Evolutionary conservation across 2,113 vertebrate genomes (phyloP).

Genomic region (Triplophysa siluroides): DNA sequence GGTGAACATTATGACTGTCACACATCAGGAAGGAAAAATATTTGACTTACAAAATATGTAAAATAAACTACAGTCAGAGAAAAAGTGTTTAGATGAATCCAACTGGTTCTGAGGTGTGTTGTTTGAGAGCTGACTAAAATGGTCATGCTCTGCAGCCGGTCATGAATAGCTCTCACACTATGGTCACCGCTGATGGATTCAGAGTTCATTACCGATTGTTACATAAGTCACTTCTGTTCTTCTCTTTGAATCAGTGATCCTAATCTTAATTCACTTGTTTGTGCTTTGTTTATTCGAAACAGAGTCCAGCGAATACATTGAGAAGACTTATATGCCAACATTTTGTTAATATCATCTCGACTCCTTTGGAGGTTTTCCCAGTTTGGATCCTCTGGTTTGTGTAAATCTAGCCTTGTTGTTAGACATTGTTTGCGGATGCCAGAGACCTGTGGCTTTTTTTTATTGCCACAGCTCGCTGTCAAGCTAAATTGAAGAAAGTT

Average conservation of each 20-base stretch:
- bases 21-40: background rate
- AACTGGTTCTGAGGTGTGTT: background rate
- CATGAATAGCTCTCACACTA: slow-evolving; percentile 31
- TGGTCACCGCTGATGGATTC: slow-evolving; percentile 61
- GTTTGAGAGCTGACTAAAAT: slow-evolving; percentile 12
- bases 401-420: slow-evolving; percentile 33
- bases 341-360: slow-evolving; percentile 58
- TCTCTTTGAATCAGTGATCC: slow-evolving; percentile 65
- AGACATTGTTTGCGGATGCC: slow-evolving; percentile 26
- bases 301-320: slow-evolving; percentile 1
- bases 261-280: slow-evolving; percentile 68
- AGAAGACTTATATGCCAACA: slow-evolving; percentile 49
- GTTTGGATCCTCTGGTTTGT: slow-evolving; percentile 40
- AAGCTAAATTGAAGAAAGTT: slow-evolving; percentile 5
- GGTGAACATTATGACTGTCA: slow-evolving; percentile 6
- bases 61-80: background rate
- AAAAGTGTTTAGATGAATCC: background rate
- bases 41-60: background rate
- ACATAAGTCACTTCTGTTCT: slow-evolving; percentile 64
- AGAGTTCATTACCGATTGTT: slow-evolving; percentile 58
- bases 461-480: slow-evolving; percentile 8
- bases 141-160: slow-evolving; percentile 19
- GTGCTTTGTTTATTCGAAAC: slow-evolving; percentile 68
- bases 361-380: slow-evolving; percentile 46
- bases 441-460: slow-evolving; percentile 25